Base-by-base conservation (phyloP, 2,113 vertebrate species). In the Stictonetta naevosa region DNA sequence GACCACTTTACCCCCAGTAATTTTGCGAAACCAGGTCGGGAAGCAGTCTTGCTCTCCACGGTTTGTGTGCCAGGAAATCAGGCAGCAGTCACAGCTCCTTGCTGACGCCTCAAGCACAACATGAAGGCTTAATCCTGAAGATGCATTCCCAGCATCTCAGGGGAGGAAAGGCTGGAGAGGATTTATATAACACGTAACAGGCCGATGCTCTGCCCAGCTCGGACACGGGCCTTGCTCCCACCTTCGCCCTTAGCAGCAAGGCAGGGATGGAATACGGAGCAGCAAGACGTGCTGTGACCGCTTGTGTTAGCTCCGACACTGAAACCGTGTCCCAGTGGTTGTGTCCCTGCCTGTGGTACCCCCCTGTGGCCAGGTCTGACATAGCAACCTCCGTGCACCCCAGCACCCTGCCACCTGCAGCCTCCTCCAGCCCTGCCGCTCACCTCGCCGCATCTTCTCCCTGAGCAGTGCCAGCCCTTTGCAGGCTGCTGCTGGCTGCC, bases 291-390 rank as follows among this genome's bases (percentile, higher is more conserved):
- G 69, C 4, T 3, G 36, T 1, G 22, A 0, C 18, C 67, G 13
- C 44, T 3, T 0, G 42, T 1, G 34, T 2, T 2, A 8, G 28
- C 8, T 3, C 12, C 46, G 2, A 3, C 0, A 13, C 33, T 1
- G 60, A 6, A 25, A 8, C 34, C 13, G 76, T 55, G 87, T 20
- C 67, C 22, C 25, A 28, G 36, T 5, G 46, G 53, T 34, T 17
- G 42, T 40, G 82, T 86, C 75, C 3, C 92, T 20, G 96, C 12
- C 92, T 95, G 94, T 69, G 94, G 94, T 90, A 95, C 96, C 96
- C 94, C 42, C 95, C 88, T 86, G 95, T 88, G 96, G 95, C 89
- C 91, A 75, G 64, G 60, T 17, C 95, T 12, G 88, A 86, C 95
- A 97, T 75, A 78, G 94, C 96, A 95, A 74, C 13, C 36, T 13